Conservation (phyloP, 2,888 invertebrate species). For the Microplitis manilae region DNA sequence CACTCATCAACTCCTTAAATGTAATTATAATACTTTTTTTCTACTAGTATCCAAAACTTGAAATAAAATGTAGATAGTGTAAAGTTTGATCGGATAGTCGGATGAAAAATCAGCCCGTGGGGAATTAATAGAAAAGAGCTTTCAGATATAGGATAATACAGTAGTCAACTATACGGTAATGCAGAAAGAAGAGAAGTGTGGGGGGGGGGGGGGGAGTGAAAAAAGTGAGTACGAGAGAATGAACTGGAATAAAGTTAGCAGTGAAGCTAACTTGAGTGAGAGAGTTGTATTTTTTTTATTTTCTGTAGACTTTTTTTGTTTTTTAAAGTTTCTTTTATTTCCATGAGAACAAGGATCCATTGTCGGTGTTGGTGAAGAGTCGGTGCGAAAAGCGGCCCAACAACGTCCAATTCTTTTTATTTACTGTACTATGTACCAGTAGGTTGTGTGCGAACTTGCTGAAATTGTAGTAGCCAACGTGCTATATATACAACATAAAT, state of each 20-base stretch:
- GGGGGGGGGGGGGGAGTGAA: neutral
- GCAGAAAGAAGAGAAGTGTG: neutral
- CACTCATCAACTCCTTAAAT: neutral
- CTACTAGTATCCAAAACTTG: neutral
- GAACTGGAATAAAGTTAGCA: neutral
- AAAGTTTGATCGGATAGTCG: neutral
- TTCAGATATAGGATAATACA: neutral
- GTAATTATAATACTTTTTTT: neutral
- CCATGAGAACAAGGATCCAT: conserved; percentile 24
- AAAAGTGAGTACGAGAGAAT: neutral
- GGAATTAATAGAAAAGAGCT: neutral
- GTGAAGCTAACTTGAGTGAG: neutral
- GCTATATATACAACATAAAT: no score
- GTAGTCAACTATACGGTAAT: neutral
- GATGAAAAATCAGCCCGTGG: neutral
- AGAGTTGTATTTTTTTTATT: conserved; percentile 22
- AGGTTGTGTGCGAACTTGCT: neutral
- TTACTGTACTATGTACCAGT: neutral
- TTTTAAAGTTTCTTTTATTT: no score
- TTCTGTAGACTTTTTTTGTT: neutral
- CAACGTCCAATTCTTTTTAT: neutral
- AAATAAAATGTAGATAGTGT: neutral
- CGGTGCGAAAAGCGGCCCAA: neutral
- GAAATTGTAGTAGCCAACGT: no score
- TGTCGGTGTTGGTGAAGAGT: neutral